Conservation (phyloP, 2,797 vertebrate species). For the Steatocranus sp. region DNA sequence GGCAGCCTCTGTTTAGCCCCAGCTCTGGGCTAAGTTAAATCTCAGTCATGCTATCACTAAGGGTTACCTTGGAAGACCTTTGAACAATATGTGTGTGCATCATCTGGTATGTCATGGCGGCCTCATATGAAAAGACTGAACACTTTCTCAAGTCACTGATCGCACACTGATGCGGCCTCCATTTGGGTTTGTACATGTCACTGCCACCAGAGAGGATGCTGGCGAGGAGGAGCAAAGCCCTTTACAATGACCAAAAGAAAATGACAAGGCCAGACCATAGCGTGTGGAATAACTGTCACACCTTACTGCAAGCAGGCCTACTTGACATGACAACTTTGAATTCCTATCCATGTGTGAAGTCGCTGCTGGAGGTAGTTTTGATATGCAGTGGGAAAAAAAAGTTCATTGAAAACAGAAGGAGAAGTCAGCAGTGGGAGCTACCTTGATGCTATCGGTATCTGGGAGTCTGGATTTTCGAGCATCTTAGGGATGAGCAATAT, state of each 20-base stretch:
- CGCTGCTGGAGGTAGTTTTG: slow-evolving; percentile 16
- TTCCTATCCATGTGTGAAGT: background rate
- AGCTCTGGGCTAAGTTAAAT: background rate
- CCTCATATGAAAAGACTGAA: background rate
- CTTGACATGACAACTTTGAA: slow-evolving; percentile 32
- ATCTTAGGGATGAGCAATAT: background rate
- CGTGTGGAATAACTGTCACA: background rate
- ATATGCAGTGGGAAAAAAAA: background rate
- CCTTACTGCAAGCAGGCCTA: background rate
- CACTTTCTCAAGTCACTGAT: slow-evolving; percentile 6
- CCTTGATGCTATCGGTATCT: background rate
- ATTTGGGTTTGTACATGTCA: background rate
- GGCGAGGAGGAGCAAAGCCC: background rate
- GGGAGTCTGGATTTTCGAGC: background rate
- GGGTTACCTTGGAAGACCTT: slow-evolving; percentile 2
- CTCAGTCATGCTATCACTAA: background rate
- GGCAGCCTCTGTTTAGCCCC: background rate
- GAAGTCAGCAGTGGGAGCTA: background rate
- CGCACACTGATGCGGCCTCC: background rate
- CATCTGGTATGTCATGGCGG: background rate
- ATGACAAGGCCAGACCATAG: slow-evolving; percentile 6
- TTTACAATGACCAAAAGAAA: background rate
- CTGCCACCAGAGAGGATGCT: background rate
- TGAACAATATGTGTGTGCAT: background rate
- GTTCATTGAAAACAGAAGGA: background rate